Conservation (phyloP, 1,140 invertebrate species). For the Lamellibrachia luymesi region DNA sequence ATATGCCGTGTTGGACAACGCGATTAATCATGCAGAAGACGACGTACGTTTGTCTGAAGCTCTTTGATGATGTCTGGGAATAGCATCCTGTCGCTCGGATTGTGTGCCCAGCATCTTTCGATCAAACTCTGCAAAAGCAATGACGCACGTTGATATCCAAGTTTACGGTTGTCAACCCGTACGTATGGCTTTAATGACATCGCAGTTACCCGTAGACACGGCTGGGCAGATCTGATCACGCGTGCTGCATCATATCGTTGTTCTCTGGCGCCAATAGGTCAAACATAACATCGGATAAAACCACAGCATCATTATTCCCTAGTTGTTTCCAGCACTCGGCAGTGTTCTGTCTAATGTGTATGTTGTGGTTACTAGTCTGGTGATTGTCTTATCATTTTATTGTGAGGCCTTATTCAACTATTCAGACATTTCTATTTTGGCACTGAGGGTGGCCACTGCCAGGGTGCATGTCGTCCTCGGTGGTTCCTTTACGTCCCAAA, state of each 20-base stretch:
- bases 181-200: background rate
- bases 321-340: too few relatives aligned
- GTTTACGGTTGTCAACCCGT: background rate
- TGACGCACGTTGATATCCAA: background rate
- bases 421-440: too few relatives aligned
- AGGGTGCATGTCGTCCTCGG: too few relatives aligned
- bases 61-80: slow-evolving; percentile 46
- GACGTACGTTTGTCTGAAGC: slow-evolving; percentile 36
- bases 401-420: too few relatives aligned
- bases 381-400: too few relatives aligned
- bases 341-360: too few relatives aligned
- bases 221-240: too few relatives aligned
- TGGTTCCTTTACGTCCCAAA: too few relatives aligned
- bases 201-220: background rate
- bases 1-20: slow-evolving; percentile 2
- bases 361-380: too few relatives aligned
- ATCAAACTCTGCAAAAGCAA: slow-evolving; percentile 38
- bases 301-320: background rate
- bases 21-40: background rate
- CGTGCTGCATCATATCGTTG: background rate
- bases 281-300: background rate
- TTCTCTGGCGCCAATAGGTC: background rate
- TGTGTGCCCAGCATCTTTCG: slow-evolving; percentile 45
- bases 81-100: slow-evolving; percentile 40
- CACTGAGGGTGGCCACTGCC: too few relatives aligned